A percentile compares a stretch with the other conserved stretches of the same genome.
Evolutionary conservation across 2,888 invertebrate species (phyloP).

Genomic region (Orchestes rusci): DNA sequence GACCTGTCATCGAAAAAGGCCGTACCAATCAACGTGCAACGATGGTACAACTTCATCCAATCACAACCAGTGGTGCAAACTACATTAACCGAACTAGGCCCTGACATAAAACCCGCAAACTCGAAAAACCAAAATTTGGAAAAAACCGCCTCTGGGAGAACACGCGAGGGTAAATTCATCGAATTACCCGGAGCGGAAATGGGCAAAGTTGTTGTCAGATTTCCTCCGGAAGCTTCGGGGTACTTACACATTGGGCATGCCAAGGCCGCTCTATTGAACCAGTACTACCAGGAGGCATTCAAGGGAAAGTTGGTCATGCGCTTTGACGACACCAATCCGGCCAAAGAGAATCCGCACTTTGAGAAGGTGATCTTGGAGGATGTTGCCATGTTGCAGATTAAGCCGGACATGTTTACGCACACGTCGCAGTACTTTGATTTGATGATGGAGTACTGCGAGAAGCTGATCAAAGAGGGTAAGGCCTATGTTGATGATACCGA

Average conservation of each 20-base stretch:
- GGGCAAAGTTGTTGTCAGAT: slow-evolving; percentile 96
- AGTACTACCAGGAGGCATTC: slow-evolving; percentile 90
- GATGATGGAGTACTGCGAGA: slow-evolving; percentile 81
- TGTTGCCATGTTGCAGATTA: slow-evolving; percentile 81
- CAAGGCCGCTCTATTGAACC: slow-evolving; percentile 96
- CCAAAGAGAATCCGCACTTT: slow-evolving; percentile 95
- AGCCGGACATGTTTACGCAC: slow-evolving; percentile 87
- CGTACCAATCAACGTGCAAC: slow-evolving; percentile 51
- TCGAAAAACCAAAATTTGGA: slow-evolving; percentile 9
- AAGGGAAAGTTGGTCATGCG: slow-evolving; percentile 94
- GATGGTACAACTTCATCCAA: slow-evolving; percentile 63
- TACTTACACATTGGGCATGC: slow-evolving; percentile 98
- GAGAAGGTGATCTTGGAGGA: slow-evolving; percentile 96
- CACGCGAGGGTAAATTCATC: slow-evolving; percentile 91
- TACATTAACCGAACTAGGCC: slow-evolving; percentile 50
- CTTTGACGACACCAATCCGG: slow-evolving; percentile 99
- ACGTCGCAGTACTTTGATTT: slow-evolving; percentile 96
- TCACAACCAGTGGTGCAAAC: slow-evolving; percentile 54
- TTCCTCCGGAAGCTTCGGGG: slow-evolving; percentile 99
- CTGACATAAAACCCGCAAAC: slow-evolving; percentile 43
- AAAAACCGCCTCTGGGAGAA: slow-evolving; percentile 27
- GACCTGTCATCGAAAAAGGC: slow-evolving; percentile 41
- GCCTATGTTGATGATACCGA: slow-evolving; percentile 97
- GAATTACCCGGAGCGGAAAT: slow-evolving; percentile 94
- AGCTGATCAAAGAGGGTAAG: slow-evolving; percentile 77